These are phyloP conservation scores for Dendrolimus pini DNA, from an alignment of 2,888 invertebrate species.

Conservation along the genomic window DNA sequence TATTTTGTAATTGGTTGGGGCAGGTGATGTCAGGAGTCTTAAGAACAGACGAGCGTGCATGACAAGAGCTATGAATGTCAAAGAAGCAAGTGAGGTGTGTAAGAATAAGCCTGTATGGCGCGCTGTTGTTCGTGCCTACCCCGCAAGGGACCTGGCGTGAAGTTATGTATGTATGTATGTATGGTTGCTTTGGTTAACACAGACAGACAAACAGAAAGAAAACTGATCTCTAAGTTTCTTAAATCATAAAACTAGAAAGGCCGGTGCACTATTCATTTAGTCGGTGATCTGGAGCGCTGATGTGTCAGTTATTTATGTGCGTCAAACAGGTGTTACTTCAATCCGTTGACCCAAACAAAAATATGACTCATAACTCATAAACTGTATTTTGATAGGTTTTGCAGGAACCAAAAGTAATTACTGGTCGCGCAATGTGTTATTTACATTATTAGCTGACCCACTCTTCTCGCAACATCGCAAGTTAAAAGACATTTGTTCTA, in stretches of 20 bases:
- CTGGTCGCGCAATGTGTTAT: neutral
- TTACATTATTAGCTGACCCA: neutral
- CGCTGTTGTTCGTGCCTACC: too few species aligned
- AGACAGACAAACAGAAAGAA: too few species aligned
- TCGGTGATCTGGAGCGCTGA: neutral
- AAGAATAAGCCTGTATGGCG: too few species aligned
- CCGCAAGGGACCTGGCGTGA: too few species aligned
- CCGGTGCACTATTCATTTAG: neutral
- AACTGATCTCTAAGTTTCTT: neutral
- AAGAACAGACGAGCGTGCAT: too few species aligned
- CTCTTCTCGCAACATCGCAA: neutral
- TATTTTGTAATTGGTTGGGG: too few species aligned
- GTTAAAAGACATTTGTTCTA: too few species aligned
- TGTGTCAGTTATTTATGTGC: neutral
- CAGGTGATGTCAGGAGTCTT: too few species aligned
- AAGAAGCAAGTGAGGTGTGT: too few species aligned
- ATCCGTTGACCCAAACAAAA: neutral
- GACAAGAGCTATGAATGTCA: too few species aligned
- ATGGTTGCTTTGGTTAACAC: too few species aligned
- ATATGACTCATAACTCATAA: neutral
- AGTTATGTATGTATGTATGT: too few species aligned
- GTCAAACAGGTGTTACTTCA: neutral
- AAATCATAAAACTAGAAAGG: neutral
- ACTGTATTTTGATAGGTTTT: neutral
- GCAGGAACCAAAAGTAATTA: neutral